Base-by-base conservation (phyloP, 2,888 invertebrate genomes). In the Chymomyza amoena region DNA sequence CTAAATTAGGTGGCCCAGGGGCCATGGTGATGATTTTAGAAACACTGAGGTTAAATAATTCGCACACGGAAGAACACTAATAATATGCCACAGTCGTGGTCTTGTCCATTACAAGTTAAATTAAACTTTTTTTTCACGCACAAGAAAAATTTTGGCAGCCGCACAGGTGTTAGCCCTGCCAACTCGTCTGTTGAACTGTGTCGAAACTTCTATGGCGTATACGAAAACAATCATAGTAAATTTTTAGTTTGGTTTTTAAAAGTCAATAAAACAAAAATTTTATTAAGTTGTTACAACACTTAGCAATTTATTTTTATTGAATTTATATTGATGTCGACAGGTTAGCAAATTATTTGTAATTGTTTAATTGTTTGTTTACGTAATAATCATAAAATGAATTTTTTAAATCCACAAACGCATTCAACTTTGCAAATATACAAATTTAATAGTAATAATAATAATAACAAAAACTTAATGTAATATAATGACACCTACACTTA, bases 361-460 rank as follows among this genome's bases (percentile, higher is more conserved):
- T 32, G 3, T 36, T 60, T 60, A 60, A 36, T 60, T n/a, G 32
- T 60, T 60, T 59, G 32, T 25, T 36, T 28, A 59, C 32, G 59
- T 28, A 59, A 15, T 59, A 28, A 59, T n/a, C 59, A 59, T 59
- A 59, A 59, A 32, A 32, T 32, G 15, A 60, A 36, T 36, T 36
- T 32, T 39, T 60, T 60, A 13, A 57, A 25, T 20, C 28, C 20
- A 60, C 15, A 16, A 60, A 60, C 60, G 39, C 39, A 60, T 36
- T 60, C n/a, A 60, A 60, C 60, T 36, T 60, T 60, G 6, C 16
- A 60, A 60, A 60, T 36, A 36, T 39, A 60, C 18, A 60, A 60
- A 57, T 18, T 18, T n/a, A 9, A 25, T 57, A 15, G 28, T 57
- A 57, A 57, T 20, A 57, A 60, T 57, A 25, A 57, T 57, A 28